Percentiles rank a stretch among this genome's conserved stretches.
phyloP scores from a whole-genome alignment of 2,797 vertebrate genomes.

The Crocodylus rhombifer region DNA sequence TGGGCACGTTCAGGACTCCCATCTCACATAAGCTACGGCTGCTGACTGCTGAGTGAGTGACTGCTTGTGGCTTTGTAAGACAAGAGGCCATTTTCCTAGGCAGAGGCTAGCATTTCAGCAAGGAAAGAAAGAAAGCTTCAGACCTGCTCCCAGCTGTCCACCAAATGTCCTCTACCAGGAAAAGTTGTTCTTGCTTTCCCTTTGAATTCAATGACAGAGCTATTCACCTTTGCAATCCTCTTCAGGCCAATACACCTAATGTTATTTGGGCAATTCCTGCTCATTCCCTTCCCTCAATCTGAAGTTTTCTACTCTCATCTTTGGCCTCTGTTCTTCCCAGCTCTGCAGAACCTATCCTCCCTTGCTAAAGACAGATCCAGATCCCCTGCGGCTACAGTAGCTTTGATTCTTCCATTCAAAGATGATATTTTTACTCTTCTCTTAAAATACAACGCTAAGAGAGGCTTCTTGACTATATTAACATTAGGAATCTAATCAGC shows the following conservation, averaged over 20 bases:
- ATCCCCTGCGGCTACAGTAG: constrained; percentile 58
- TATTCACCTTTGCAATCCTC: not conserved
- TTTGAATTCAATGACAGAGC: not conserved
- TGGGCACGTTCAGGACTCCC: not conserved
- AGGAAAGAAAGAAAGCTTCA: not conserved
- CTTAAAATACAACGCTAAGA: constrained; percentile 84
- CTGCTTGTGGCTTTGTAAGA: not conserved
- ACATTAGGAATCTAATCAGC: constrained; percentile 90
- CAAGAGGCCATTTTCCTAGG: not conserved
- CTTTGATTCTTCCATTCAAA: constrained; percentile 65
- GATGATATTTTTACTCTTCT: constrained; percentile 84
- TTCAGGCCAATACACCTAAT: not conserved
- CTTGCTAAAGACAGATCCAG: not conserved
- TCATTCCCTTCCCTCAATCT: not conserved
- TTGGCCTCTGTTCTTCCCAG: not conserved
- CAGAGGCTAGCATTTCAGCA: not conserved
- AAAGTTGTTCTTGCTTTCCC: not conserved
- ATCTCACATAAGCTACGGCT: not conserved
- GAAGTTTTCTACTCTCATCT: not conserved
- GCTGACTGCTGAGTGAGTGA: not conserved
- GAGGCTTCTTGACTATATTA: constrained; percentile 88
- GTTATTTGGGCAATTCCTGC: not conserved
- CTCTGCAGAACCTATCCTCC: not conserved
- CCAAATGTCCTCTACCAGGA: not conserved
- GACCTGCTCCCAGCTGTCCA: accelerated